A percentile compares a stretch with the other conserved stretches of the same genome.
These are phyloP conservation scores for Azorinus chamasolen DNA, from an alignment of 2,888 invertebrate species.

Conservation along the genomic window DNA sequence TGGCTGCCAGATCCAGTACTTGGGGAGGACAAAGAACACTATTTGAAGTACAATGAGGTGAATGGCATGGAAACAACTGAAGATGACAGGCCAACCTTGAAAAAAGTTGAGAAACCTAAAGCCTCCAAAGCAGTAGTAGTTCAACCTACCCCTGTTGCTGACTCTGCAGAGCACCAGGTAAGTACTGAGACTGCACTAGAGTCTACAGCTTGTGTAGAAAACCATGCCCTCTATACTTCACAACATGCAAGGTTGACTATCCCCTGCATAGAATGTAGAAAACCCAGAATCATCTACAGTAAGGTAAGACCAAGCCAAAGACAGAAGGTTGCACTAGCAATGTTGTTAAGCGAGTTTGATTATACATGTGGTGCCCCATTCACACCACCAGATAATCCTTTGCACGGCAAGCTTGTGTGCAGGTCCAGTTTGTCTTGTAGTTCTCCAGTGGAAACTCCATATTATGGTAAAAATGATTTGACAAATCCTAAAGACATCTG, in stretches of 20 bases:
- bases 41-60: slow-evolving; percentile 27
- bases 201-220: no score
- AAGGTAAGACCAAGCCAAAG: slow-evolving; percentile 10
- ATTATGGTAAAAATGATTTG: slow-evolving; percentile 1
- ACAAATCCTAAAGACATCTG: background rate
- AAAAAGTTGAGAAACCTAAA: background rate
- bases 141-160: background rate
- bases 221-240: background rate
- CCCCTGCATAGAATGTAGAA: slow-evolving; percentile 22
- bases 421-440: background rate
- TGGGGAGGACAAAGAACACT: slow-evolving; percentile 40
- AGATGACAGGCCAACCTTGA: slow-evolving; percentile 38
- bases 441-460: background rate
- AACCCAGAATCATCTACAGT: slow-evolving; percentile 16
- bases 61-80: slow-evolving; percentile 16
- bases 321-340: slow-evolving; percentile 6
- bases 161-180: no score
- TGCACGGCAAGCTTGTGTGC: background rate
- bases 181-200: no score
- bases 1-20: slow-evolving; percentile 61
- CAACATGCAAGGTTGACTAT: slow-evolving; percentile 16
- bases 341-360: slow-evolving; percentile 11
- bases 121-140: background rate
- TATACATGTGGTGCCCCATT: slow-evolving; percentile 23
- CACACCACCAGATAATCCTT: background rate